These are phyloP conservation scores for Rhyacophila evoluta DNA, from an alignment of 2,888 invertebrate genomes.

Conservation along the genomic window DNA sequence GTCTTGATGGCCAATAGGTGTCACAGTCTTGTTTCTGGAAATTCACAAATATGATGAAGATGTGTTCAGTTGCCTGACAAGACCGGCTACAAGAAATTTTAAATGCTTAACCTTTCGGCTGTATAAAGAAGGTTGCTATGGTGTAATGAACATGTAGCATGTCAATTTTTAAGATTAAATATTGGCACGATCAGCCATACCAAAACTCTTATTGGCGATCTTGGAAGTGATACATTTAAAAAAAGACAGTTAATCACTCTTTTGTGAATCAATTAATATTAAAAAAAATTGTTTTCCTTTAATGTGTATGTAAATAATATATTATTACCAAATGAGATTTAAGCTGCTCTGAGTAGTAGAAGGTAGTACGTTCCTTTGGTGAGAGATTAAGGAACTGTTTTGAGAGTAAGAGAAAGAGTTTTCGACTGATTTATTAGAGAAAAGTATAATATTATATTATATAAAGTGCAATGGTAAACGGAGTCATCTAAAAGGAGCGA, in stretches of 20 bases:
- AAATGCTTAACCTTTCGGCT: too few species aligned
- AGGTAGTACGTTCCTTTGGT: background rate
- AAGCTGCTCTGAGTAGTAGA: background rate
- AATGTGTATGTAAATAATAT: background rate
- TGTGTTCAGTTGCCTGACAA: too few species aligned
- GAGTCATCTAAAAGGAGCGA: background rate
- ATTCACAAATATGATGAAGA: too few species aligned
- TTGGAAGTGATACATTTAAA: background rate
- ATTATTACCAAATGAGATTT: conserved; percentile 5
- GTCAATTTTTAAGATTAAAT: too few species aligned
- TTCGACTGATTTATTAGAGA: background rate
- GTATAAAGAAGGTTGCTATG: too few species aligned
- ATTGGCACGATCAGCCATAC: too few species aligned
- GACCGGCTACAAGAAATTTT: too few species aligned
- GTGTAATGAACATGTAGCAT: too few species aligned
- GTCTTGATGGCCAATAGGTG: too few species aligned
- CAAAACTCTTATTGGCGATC: too few species aligned
- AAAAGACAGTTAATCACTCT: background rate
- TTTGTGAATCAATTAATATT: background rate
- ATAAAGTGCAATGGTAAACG: background rate
- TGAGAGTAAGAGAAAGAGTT: background rate
- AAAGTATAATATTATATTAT: background rate
- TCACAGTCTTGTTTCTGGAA: too few species aligned
- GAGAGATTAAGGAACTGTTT: background rate
- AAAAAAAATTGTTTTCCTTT: too few species aligned